Base-by-base conservation (phyloP, 2,113 vertebrate genomes). In the Ellobius talpinus region DNA sequence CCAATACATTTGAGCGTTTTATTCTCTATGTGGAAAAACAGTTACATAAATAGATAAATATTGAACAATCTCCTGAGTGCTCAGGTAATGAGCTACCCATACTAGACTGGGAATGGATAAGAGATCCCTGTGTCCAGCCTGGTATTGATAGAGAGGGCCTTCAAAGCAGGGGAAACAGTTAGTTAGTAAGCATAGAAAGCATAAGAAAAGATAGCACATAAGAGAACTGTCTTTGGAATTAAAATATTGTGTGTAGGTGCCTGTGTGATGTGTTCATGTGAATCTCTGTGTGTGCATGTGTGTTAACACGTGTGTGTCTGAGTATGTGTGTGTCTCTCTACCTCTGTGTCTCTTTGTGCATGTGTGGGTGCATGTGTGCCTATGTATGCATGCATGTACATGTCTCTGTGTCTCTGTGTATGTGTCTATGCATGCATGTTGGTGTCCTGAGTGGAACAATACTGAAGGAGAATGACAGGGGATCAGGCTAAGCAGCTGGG, bases 361-460 rank as follows among this genome's bases (percentile, higher is more conserved):
- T 50, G 31, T 39, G 26, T 84, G 52, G 26, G 12, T 52, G 68
- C 65, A 11, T 52, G 45, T 81, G 12, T 89, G 33, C 13, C 19
- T 76, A n/a, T 78, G 72, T 42, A 36, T 14, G 42, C 36, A 29
- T 50, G 29, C 77, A 19, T 68, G 61, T 55, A 13, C 39, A 5
- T 47, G 47, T 29, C 29, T 82, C 36, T 74, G 21, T 74, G 23
- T 74, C 72, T 78, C 10, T 78, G 50, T 84, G 13, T 50, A 16
- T 55, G 29, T 39, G 78, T 78, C 61, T 81, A 31, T 47, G 70
- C 23, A 52, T 63, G 26, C 16, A 33, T 52, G 47, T 77, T 26
- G 9, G 3, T 66, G 61, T 33, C 26, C 81, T 10, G 6, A 29
- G 13, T 3, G 14, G n/a, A 17, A 42, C 0, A 2, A 2, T 39